These are phyloP conservation scores for Rhynchomys soricoides DNA, from an alignment of 2,113 vertebrate species.

Conservation along the genomic window DNA sequence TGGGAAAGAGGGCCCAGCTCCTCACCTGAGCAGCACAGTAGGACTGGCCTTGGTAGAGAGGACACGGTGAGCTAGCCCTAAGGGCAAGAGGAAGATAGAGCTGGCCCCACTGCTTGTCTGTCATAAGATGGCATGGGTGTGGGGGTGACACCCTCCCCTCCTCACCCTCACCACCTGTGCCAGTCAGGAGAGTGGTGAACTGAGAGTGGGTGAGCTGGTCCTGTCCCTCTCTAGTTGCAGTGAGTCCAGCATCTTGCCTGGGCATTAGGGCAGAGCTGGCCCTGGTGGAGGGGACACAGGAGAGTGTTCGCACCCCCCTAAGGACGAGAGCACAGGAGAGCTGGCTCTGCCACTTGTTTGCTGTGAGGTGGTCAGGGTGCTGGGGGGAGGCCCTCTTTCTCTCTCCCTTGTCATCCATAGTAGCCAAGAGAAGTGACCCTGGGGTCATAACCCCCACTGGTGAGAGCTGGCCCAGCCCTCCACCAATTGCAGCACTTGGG, in stretches of 20 bases:
- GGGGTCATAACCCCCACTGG: background rate
- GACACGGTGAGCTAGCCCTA: background rate
- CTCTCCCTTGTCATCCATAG: too few relatives aligned
- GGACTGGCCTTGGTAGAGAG: background rate
- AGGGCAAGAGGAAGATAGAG: background rate
- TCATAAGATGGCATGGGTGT: background rate
- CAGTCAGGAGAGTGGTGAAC: background rate
- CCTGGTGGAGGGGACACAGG: background rate
- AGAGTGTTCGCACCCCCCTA: background rate
- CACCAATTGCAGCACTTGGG: background rate
- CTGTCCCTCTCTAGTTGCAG: background rate
- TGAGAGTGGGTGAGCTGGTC: background rate
- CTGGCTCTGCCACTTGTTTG: background rate
- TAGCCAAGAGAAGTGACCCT: background rate
- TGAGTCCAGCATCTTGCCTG: background rate
- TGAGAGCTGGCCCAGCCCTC: background rate
- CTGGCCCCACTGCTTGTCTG: background rate
- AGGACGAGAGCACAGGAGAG: background rate
- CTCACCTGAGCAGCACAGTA: background rate
- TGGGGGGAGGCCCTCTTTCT: too few relatives aligned
- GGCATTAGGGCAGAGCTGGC: background rate
- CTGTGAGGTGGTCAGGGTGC: too few relatives aligned
- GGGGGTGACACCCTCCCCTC: background rate
- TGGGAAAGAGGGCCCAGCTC: background rate
- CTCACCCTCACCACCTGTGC: background rate